Evolutionary conservation across 2,888 invertebrate species (phyloP).

Genomic region (Lomographa bimaculata): DNA sequence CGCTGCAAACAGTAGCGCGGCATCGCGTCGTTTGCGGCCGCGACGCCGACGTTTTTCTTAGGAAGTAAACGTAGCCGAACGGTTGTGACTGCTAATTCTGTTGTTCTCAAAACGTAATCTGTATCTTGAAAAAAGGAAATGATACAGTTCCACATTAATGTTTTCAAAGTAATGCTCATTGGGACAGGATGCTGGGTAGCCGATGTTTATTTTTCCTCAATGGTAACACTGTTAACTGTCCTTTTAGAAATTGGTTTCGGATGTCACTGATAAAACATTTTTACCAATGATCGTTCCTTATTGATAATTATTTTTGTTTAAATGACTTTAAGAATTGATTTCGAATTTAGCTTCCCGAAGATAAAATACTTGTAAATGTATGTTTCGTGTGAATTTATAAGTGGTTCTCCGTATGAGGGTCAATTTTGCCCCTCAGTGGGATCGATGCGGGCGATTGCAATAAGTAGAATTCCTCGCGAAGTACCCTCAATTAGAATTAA

Average conservation of each 20-base stretch:
- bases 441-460: conserved; percentile 75
- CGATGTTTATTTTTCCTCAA: conserved; percentile 47
- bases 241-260: conserved; percentile 38
- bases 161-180: conserved; percentile 41
- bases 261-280: conserved; percentile 19
- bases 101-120: conserved; percentile 49
- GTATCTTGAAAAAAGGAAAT: conserved; percentile 48
- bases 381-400: conserved; percentile 61
- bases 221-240: conserved; percentile 40
- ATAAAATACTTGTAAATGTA: conserved; percentile 36
- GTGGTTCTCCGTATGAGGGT: conserved; percentile 56
- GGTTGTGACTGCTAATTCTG: conserved; percentile 51
- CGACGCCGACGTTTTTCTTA: conserved; percentile 53
- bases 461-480: conserved; percentile 64
- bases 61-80: conserved; percentile 62
- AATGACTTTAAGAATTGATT: conserved; percentile 33
- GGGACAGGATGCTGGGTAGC: conserved; percentile 50
- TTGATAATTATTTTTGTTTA: no score
- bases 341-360: conserved; percentile 40
- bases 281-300: no score
- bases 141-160: conserved; percentile 54
- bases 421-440: conserved; percentile 49
- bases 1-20: conserved; percentile 56
- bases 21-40: conserved; percentile 52
- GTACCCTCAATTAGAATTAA: conserved; percentile 80